These are phyloP conservation scores for Diaprepes abbreviatus DNA, from an alignment of 2,888 invertebrate genomes.

Conservation along the genomic window DNA sequence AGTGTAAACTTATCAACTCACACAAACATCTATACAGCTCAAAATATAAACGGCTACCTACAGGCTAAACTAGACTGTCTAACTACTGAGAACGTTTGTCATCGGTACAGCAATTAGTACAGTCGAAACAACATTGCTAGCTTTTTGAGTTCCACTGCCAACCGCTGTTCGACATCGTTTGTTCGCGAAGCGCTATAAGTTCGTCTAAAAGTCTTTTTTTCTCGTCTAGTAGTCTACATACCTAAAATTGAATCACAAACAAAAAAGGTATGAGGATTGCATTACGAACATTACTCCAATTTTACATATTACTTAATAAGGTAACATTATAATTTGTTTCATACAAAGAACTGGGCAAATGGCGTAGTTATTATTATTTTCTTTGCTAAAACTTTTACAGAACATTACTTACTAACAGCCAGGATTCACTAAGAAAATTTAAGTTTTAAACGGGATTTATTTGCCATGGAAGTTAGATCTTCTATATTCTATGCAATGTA, in stretches of 20 bases:
- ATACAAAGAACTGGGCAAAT: no score
- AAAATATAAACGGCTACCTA: slow-evolving; percentile 14
- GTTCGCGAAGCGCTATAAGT: slow-evolving; percentile 77
- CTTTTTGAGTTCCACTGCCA: slow-evolving; percentile 72
- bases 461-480: no score
- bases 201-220: slow-evolving; percentile 81
- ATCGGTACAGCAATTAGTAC: slow-evolving; percentile 74
- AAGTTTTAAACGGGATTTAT: no score
- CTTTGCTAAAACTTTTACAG: no score
- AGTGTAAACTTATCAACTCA: neutral
- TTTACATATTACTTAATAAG: no score
- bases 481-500: no score
- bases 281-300: no score
- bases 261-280: no score
- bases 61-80: slow-evolving; percentile 42
- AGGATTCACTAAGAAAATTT: no score
- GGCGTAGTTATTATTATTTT: no score
- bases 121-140: slow-evolving; percentile 81
- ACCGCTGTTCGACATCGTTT: slow-evolving; percentile 62
- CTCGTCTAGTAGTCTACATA: slow-evolving; percentile 74
- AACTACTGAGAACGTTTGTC: slow-evolving; percentile 55
- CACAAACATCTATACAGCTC: neutral
- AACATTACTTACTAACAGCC: no score
- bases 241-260: slow-evolving; percentile 29
- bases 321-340: no score